Conservation (phyloP, 2,113 vertebrate genomes). For the Chaetura pelagica region DNA sequence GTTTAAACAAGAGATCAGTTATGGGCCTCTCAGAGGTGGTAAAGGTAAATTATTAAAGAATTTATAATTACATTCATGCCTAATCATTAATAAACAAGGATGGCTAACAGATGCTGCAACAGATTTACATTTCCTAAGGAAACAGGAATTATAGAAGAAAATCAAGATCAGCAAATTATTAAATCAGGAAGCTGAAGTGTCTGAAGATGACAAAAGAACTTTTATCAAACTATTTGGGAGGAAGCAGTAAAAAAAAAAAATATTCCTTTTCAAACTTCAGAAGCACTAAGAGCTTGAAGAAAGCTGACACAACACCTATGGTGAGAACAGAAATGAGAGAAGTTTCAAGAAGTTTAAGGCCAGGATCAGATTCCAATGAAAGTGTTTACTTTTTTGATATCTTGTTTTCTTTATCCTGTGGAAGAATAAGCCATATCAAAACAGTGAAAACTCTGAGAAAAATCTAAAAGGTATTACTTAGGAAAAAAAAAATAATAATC, state of each 20-base stretch:
- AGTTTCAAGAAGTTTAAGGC: background rate
- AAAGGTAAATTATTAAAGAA: constrained; percentile 69
- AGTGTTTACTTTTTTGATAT: background rate
- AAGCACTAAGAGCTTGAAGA: background rate
- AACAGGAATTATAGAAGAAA: constrained; percentile 57
- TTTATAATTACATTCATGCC: constrained; percentile 58
- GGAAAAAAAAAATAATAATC: background rate
- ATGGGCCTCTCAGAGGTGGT: constrained; percentile 49
- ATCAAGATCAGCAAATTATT: constrained; percentile 41
- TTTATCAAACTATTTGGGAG: background rate
- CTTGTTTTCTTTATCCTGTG: background rate
- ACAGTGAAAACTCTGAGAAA: background rate
- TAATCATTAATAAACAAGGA: constrained; percentile 69
- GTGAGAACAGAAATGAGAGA: background rate
- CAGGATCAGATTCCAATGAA: background rate
- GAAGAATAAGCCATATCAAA: background rate
- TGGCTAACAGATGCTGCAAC: constrained; percentile 59
- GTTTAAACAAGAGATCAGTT: constrained; percentile 65
- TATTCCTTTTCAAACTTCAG: background rate
- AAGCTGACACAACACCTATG: background rate
- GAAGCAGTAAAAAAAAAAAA: background rate
- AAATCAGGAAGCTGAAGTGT: background rate
- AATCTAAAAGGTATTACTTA: background rate
- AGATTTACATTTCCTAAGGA: constrained; percentile 69
- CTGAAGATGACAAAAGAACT: constrained; percentile 6